Percentiles rank a stretch among this genome's conserved stretches.
These are phyloP conservation scores for Thymelicus sylvestris DNA, from an alignment of 2,888 invertebrate genomes.

Conservation along the genomic window DNA sequence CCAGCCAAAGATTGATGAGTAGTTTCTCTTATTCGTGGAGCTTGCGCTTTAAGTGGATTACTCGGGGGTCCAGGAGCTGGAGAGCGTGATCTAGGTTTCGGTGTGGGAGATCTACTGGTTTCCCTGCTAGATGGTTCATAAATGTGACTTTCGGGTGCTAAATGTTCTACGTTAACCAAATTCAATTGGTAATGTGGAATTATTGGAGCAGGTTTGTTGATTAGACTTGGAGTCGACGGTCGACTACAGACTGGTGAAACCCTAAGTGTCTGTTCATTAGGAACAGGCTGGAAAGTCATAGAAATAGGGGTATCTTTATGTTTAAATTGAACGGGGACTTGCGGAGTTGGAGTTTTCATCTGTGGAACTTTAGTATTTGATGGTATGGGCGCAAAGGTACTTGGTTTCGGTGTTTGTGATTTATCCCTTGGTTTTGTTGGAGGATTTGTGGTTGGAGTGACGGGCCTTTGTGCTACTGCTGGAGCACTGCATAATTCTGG, in stretches of 20 bases:
- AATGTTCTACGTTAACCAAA: slow-evolving; percentile 88
- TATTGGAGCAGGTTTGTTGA: slow-evolving; percentile 89
- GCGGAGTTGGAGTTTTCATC: slow-evolving; percentile 52
- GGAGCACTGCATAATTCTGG: slow-evolving; percentile 80
- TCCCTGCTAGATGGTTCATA: slow-evolving; percentile 86
- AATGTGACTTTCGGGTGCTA: slow-evolving; percentile 84
- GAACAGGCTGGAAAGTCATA: slow-evolving; percentile 87
- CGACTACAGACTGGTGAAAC: slow-evolving; percentile 83
- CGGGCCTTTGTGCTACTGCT: slow-evolving; percentile 70
- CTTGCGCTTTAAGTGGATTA: slow-evolving; percentile 87
- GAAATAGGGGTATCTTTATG: slow-evolving; percentile 80
- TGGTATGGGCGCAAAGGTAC: slow-evolving; percentile 44
- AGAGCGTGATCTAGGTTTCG: slow-evolving; percentile 86
- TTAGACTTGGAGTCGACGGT: slow-evolving; percentile 88
- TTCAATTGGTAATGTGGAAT: slow-evolving; percentile 93
- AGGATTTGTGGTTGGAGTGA: slow-evolving; percentile 73
- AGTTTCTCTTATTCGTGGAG: slow-evolving; percentile 85
- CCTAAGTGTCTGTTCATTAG: slow-evolving; percentile 81
- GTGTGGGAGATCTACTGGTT: slow-evolving; percentile 87
- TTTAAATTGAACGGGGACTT: slow-evolving; percentile 66
- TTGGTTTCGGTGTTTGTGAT: slow-evolving; percentile 59
- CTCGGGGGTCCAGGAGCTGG: slow-evolving; percentile 90
- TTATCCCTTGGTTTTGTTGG: slow-evolving; percentile 64
- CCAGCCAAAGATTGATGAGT: slow-evolving; percentile 60
- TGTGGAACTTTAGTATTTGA: slow-evolving; percentile 51